Evolutionary conservation across 2,888 invertebrate species (phyloP).

Genomic region (Blastobasis adustella): DNA sequence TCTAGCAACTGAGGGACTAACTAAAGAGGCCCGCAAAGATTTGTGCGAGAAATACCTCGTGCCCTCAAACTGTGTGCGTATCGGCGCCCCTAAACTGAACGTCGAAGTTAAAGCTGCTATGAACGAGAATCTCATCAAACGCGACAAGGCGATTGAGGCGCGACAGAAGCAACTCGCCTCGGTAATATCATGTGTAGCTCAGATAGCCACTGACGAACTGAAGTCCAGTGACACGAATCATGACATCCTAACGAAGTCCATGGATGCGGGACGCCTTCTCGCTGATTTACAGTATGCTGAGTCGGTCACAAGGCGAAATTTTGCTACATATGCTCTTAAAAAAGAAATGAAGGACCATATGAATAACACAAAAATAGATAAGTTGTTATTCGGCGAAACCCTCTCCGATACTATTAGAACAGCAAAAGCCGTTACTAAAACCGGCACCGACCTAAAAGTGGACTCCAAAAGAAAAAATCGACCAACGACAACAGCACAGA

Average conservation of each 20-base stretch:
- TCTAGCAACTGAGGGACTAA: background rate
- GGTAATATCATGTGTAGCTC: conserved; percentile 4
- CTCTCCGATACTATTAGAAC: no score
- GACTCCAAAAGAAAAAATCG: no score
- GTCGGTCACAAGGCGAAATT: no score
- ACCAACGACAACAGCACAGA: no score
- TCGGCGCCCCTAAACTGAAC: conserved; percentile 4
- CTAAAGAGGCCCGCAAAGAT: conserved; percentile 5
- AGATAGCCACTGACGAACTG: background rate
- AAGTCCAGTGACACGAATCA: background rate
- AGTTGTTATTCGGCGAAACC: no score
- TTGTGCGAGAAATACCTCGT: conserved; percentile 5
- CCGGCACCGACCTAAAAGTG: no score
- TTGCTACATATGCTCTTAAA: no score
- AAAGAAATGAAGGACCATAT: no score
- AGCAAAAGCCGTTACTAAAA: no score
- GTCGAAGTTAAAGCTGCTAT: no score
- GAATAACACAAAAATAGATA: no score
- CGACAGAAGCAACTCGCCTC: conserved; percentile 8
- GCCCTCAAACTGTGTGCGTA: conserved; percentile 5
- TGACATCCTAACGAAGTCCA: background rate
- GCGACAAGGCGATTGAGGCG: conserved; percentile 6
- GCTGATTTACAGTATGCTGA: conserved; percentile 9
- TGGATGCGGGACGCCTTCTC: conserved; percentile 4
- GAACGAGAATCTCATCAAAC: no score